These are phyloP conservation scores for Trachelus troglodyta DNA, from an alignment of 2,888 invertebrate genomes.

Conservation along the genomic window DNA sequence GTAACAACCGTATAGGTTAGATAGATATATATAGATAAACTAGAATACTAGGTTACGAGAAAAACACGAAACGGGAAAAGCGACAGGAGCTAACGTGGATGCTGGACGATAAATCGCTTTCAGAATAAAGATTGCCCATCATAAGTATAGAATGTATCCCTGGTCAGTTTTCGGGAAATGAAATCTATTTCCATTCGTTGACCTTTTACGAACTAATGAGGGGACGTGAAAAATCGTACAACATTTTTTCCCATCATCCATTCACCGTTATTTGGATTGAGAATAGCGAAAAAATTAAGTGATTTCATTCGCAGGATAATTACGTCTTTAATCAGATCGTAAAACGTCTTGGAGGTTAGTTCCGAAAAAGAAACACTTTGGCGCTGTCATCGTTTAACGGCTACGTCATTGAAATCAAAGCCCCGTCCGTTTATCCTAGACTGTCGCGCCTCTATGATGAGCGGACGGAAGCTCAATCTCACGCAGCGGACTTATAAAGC, in stretches of 20 bases:
- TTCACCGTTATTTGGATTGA: background rate
- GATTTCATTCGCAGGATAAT: background rate
- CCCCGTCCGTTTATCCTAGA: background rate
- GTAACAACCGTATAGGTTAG: background rate
- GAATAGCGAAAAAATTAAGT: background rate
- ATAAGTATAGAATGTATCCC: background rate
- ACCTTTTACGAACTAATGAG: background rate
- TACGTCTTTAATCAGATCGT: background rate
- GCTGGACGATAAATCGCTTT: background rate
- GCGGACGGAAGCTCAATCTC: background rate
- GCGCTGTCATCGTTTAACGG: background rate
- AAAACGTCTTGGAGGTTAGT: background rate
- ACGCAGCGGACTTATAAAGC: background rate
- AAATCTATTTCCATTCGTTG: background rate
- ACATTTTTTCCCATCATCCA: background rate
- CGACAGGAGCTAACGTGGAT: background rate
- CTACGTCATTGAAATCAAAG: background rate
- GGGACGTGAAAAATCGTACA: background rate
- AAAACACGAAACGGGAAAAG: background rate
- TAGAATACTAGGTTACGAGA: background rate
- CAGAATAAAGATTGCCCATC: background rate
- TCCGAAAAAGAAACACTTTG: background rate
- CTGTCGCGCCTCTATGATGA: background rate
- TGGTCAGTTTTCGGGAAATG: background rate
- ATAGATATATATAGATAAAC: background rate